Conservation (phyloP, 2,113 vertebrate species). For the Melanocharis versteri region DNA sequence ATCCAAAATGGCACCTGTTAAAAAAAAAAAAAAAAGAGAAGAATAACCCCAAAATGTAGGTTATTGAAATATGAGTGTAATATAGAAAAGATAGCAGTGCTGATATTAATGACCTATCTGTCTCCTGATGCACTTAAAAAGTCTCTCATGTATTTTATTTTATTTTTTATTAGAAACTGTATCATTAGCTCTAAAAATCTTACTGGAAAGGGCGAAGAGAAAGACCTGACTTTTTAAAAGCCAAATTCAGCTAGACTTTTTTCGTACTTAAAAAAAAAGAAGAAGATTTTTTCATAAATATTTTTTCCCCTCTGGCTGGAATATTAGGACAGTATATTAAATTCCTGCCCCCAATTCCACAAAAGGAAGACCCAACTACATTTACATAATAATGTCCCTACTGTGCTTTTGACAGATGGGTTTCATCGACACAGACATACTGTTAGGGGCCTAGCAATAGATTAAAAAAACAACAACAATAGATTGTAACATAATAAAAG, state of each 20-base stretch:
- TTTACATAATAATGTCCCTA: slow-evolving; percentile 86
- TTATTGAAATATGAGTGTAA: slow-evolving; percentile 83
- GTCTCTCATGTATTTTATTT: slow-evolving; percentile 75
- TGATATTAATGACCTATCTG: slow-evolving; percentile 74
- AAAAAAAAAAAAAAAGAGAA: slow-evolving; percentile 52
- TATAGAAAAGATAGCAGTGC: slow-evolving; percentile 75
- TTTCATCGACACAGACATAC: slow-evolving; percentile 81
- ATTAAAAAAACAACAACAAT: slow-evolving; percentile 81
- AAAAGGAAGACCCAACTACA: slow-evolving; percentile 77
- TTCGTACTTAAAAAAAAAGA: neutral
- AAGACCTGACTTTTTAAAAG: slow-evolving; percentile 59
- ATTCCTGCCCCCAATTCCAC: slow-evolving; percentile 63
- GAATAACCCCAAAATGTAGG: slow-evolving; percentile 53
- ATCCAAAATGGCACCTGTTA: slow-evolving; percentile 73
- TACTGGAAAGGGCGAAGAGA: slow-evolving; percentile 32
- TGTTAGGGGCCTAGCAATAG: slow-evolving; percentile 78
- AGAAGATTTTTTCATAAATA: slow-evolving; percentile 65
- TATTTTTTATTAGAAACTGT: slow-evolving; percentile 78
- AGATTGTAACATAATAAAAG: slow-evolving; percentile 81
- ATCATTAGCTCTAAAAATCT: slow-evolving; percentile 74
- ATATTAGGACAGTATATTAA: slow-evolving; percentile 84
- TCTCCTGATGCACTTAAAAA: slow-evolving; percentile 70
- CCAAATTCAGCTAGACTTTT: slow-evolving; percentile 37
- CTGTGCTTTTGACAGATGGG: slow-evolving; percentile 82
- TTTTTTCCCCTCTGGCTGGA: slow-evolving; percentile 73